Base-by-base conservation (phyloP, 1,140 invertebrate species). In the Drosophila mayri region DNA sequence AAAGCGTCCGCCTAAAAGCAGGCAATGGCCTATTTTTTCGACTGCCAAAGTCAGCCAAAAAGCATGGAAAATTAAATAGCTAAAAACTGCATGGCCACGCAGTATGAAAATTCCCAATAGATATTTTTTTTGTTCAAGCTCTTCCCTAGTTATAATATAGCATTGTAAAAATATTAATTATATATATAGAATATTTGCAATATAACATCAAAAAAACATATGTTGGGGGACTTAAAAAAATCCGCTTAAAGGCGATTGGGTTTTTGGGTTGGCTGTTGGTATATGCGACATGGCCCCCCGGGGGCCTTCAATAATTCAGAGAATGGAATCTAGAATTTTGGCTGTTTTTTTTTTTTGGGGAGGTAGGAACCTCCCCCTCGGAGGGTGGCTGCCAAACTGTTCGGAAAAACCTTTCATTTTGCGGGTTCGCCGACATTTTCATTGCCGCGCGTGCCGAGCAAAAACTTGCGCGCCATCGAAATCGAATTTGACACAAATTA, bases 401-500 rank as follows among this genome's bases (percentile, higher is more conserved):
- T 52, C 4, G 62, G 47, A 67, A 70, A 70, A 70, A 70, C 38
- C 46, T 50, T 63, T 38, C 49, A 25, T n/a, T 40, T 46, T n/a
- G 35, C 52, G 66, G 37, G 52, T 55, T 73, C 70, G 44, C 35
- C 67, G 67, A 43, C 67, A 40, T 38, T 73, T 60, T 72, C 54
- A 60, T 58, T 54, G 67, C n/a, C n/a, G 54, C 54, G 54, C 66
- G 54, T 60, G 37, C 44, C 70, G 16, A 25, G 30, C 67, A 73
- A 73, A 73, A 73, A 73, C 66, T 73, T 72, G 66, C 30, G 66
- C 37, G 30, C 52, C 70, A 73, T 73, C 67, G 67, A 72, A 73
- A 73, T 73, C 70, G 70, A 73, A 73, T 72, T 73, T 72, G 64
- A 77, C 74, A 60, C 54, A 76, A 77, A 59, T 76, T 68, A 70